Base-by-base conservation (phyloP, 1,140 invertebrate species). In the Phocides pigmalion region DNA sequence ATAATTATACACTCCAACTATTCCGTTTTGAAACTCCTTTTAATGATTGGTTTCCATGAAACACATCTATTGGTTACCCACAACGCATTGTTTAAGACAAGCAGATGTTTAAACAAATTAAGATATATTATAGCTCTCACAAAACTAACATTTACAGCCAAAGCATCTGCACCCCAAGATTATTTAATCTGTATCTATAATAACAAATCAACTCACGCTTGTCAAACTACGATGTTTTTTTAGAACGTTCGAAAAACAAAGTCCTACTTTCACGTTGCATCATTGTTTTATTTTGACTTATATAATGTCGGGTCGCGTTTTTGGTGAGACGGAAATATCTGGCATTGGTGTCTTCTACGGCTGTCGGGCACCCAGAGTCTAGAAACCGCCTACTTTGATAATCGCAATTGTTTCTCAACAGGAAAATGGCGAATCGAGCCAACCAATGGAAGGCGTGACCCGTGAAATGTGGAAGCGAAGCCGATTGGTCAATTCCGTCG, bases 391-490 rank as follows among this genome's bases (percentile, higher is more conserved):
- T 86, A 87, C 83, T 87, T 76, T 80, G 84, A 84, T 72, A 72
- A 78, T 71, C 71, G 69, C 78, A 83, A 89, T 85, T 87, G 82
- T 85, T 84, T 84, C 78, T 76, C 66, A 78, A 84, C 68, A 79
- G 77, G 81, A 90, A 90, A 90, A 90, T 90, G 85, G 87, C 85
- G 87, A 86, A 78, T 75, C 62, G 59, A 69, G 63, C 59, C 76
- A 53, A 79, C 87, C 87, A 90, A 90, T 90, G 66, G 70, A 42
- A 90, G 87, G 87, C 87, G 87, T 68, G 72, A 74, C 83, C 80
- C 64, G 62, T 64, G 35, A 54, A 74, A 62, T 22, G n/a, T 20
- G 41, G 32, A 47, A 62, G 51, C 12, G 28, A 4, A 59, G 47
- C 12, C 61, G 6, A 87, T 89, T 89, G 87, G 87, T 58, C 39